phyloP scores from a whole-genome alignment of 2,797 vertebrate species.

The Catharus ustulatus region DNA sequence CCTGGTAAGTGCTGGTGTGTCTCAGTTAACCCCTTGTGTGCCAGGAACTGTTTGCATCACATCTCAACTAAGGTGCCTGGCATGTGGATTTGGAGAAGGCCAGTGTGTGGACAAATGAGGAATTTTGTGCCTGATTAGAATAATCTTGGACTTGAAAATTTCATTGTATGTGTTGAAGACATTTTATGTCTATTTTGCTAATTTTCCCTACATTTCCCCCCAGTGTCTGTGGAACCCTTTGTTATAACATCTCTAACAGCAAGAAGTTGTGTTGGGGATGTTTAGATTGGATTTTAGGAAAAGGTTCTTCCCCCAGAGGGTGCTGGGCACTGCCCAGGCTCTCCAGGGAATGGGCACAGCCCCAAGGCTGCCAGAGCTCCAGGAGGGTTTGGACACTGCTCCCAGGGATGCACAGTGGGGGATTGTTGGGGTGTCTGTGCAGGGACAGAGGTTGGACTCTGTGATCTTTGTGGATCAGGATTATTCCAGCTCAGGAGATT shows the following conservation, averaged over 20 bases:
- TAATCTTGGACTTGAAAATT: neutral
- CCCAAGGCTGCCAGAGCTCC: neutral
- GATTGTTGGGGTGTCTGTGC: neutral
- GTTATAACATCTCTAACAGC: neutral
- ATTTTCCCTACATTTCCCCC: neutral
- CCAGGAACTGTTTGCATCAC: neutral
- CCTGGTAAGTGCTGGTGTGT: neutral
- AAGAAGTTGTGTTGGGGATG: rapidly evolving
- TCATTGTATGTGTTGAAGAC: rapidly evolving
- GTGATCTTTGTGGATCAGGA: neutral
- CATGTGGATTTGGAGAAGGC: neutral
- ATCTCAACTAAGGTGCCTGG: neutral
- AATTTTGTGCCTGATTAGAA: neutral
- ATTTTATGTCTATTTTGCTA: neutral
- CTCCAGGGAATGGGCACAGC: neutral
- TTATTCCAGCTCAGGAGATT: neutral
- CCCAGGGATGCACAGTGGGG: rapidly evolving
- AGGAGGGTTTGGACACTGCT: rapidly evolving
- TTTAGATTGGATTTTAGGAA: neutral
- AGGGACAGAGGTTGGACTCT: rapidly evolving
- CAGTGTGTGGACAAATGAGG: neutral
- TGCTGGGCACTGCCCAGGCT: neutral
- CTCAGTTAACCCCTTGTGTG: neutral
- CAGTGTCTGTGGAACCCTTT: neutral
- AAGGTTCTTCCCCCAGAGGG: neutral